phyloP scores from a whole-genome alignment of 2,888 invertebrate species.

The Lasioglossum marginatum region DNA sequence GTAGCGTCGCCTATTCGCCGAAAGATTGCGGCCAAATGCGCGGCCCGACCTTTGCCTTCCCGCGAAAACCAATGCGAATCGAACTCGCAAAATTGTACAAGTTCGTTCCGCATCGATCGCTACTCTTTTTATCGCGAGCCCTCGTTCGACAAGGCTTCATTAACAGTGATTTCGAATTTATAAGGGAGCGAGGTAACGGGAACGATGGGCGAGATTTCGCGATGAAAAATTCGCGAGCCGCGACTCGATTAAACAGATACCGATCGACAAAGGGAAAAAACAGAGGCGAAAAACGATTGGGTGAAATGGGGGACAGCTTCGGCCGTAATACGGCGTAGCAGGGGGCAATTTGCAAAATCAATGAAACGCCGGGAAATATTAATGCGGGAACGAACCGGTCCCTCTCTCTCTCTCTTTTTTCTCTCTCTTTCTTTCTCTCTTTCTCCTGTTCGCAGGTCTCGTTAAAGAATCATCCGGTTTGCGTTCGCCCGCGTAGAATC shows the following conservation, averaged over 20 bases:
- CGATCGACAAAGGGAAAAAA: neutral
- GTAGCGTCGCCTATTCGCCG: constrained; percentile 33
- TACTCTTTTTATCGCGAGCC: neutral
- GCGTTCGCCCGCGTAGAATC: constrained; percentile 17
- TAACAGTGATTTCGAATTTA: constrained; percentile 44
- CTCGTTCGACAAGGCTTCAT: neutral
- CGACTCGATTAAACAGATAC: constrained; percentile 41
- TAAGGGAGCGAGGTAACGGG: constrained; percentile 34
- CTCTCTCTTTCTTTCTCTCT: neutral
- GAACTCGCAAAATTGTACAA: neutral
- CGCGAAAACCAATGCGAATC: constrained; percentile 32
- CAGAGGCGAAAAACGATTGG: neutral
- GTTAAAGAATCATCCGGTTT: constrained; percentile 57
- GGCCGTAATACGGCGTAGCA: constrained; percentile 8
- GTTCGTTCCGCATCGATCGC: neutral
- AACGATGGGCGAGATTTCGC: constrained; percentile 25
- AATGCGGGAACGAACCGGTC: constrained; percentile 44
- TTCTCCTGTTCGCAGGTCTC: constrained; percentile 10
- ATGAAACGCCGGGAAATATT: constrained; percentile 58
- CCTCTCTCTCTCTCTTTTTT: neutral
- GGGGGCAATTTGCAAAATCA: constrained; percentile 56
- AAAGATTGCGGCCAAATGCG: constrained; percentile 44
- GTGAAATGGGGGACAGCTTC: neutral
- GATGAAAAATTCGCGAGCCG: constrained; percentile 33
- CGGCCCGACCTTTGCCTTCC: constrained; percentile 41